Base-by-base conservation (phyloP, 2,113 vertebrate genomes). In the Pyxicephalus adspersus region DNA sequence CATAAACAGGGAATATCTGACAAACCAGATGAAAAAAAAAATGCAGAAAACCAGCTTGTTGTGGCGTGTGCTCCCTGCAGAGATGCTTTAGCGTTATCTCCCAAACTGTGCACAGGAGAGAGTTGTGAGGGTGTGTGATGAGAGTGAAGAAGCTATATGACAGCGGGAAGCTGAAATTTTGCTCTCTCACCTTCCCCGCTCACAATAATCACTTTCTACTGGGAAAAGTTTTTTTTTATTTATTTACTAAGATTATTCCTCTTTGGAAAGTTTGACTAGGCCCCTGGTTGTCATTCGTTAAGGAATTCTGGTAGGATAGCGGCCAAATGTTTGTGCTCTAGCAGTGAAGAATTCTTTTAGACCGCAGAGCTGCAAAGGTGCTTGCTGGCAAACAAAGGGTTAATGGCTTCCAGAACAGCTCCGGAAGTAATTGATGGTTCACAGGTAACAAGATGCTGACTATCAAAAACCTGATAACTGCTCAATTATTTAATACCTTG, bases 401-500 rank as follows among this genome's bases (percentile, higher is more conserved):
- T 79, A 79, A 79, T 70, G 64, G 70, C 64, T 34, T 60, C 20
- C 50, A 34, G 52, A 67, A 66, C 18, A 78, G 34, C 76, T 78
- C 22, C 29, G 17, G 18, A 60, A 67, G 54, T 18, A 68, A 38
- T 50, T 45, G 31, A 18, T 70, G 77, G 70, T 61, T 79, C 29
- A 67, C 64, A 70, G 77, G 65, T 79, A 79, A 58, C 54, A 70
- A 79, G 58, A 81, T 81, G 78, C 67, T 81, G 68, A 81, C 26
- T 74, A 74, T 74, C 68, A 81, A 65, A 72, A 81, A 65, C 54
- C 77, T 79, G 77, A 79, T 79, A 67, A 79, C 70, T 74, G 70
- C 79, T 65, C 68, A 73, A 74, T 81, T 81, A 81, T 81, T 81
- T 81, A 81, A 74, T 81, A 57, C 68, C 68, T 74, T 73, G 60